Conservation (phyloP, 2,888 invertebrate genomes). For the Epinotia bilunana region DNA sequence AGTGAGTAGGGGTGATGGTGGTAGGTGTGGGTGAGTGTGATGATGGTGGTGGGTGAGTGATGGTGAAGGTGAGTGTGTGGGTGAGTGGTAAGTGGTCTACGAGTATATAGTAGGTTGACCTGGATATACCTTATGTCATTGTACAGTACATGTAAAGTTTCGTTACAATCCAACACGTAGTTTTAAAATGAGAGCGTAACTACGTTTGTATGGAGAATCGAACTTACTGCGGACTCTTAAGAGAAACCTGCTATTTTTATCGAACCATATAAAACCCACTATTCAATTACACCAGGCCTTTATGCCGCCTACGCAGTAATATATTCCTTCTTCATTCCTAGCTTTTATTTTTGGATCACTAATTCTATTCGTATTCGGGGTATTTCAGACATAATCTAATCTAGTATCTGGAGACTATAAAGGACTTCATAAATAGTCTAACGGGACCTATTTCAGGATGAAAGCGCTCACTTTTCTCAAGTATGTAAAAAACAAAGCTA, state of each 20-base stretch:
- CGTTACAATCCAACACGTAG: no score
- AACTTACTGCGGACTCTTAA: no score
- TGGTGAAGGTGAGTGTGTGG: no score
- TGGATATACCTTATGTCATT: no score
- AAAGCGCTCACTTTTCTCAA: neutral
- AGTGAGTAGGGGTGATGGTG: no score
- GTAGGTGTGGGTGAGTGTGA: no score
- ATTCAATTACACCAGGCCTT: neutral
- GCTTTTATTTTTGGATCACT: conserved; percentile 1
- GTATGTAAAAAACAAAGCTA: conserved; percentile 4
- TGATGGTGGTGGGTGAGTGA: no score
- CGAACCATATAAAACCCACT: neutral
- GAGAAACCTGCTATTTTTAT: neutral
- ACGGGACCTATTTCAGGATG: neutral
- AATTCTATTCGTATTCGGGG: neutral
- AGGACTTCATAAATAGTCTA: conserved; percentile 5
- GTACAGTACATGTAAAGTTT: no score
- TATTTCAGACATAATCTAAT: conserved; percentile 15
- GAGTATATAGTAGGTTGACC: no score
- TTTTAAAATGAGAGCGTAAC: no score
- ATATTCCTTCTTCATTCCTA: neutral
- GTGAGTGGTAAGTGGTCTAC: no score
- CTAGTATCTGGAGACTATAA: neutral
- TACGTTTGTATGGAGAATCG: no score
- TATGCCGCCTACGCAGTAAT: neutral